Percentiles rank a stretch among this genome's conserved stretches.
Conservation (phyloP, 2,113 vertebrate genomes). For the Numenius arquata region DNA sequence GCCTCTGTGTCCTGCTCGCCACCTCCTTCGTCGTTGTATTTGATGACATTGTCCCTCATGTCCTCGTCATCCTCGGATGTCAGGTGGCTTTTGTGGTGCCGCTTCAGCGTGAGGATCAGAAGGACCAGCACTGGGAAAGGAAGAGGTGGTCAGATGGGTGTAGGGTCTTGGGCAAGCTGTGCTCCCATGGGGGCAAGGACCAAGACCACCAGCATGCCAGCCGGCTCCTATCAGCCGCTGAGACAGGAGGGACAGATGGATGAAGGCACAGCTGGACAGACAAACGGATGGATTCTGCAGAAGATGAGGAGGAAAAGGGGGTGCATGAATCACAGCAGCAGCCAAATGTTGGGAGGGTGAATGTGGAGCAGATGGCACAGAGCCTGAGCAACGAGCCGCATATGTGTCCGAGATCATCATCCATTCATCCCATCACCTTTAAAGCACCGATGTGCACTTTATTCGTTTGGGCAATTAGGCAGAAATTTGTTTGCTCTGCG, state of each 20-base stretch:
- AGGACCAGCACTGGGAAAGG: conserved; percentile 86
- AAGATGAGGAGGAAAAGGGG: neutral
- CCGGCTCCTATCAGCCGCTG: accelerated
- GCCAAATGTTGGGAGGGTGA: conserved; percentile 16
- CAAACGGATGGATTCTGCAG: neutral
- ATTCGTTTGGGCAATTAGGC: conserved; percentile 92
- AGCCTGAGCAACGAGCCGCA: conserved; percentile 83
- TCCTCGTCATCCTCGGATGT: conserved; percentile 94
- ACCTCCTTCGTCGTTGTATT: conserved; percentile 98
- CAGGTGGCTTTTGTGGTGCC: conserved; percentile 93
- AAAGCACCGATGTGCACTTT: conserved; percentile 83
- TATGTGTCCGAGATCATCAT: conserved; percentile 83
- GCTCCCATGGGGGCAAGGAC: too few relatives aligned
- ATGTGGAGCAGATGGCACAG: conserved; percentile 83
- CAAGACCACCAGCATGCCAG: accelerated
- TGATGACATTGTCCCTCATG: conserved; percentile 99
- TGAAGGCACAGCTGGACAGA: neutral
- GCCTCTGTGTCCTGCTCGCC: conserved; percentile 98
- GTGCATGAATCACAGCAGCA: neutral
- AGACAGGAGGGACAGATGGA: neutral
- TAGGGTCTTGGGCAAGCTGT: neutral
- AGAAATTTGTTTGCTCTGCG: conserved; percentile 88
- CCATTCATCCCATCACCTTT: conserved; percentile 84
- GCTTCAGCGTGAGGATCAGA: conserved; percentile 93
- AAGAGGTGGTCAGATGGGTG: neutral